These are phyloP conservation scores for Limosa lapponica DNA, from an alignment of 2,797 vertebrate genomes.

Conservation along the genomic window DNA sequence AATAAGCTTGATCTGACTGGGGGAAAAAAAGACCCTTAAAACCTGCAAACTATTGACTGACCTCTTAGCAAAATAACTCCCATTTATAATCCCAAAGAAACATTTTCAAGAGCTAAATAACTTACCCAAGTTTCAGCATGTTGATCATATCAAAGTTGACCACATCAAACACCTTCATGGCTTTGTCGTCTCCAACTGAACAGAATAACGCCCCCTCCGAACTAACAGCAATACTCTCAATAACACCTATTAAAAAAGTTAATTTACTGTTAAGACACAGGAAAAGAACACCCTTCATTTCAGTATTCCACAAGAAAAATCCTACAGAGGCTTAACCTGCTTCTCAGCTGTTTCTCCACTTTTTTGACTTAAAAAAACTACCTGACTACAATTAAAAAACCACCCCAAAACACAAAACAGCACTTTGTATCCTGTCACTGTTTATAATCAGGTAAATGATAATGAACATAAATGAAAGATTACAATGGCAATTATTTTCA, in stretches of 20 bases:
- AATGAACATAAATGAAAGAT: neutral
- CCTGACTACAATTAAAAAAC: neutral
- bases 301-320: neutral
- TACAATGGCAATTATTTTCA: neutral
- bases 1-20: neutral
- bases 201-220: constrained; percentile 93
- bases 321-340: neutral
- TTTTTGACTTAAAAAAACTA: neutral
- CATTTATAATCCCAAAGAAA: neutral
- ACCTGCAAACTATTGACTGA: neutral
- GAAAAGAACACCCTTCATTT: neutral
- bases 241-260: constrained; percentile 82
- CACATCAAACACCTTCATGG: constrained; percentile 98
- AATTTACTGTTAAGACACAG: neutral
- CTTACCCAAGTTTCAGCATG: constrained; percentile 97
- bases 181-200: constrained; percentile 97
- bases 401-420: neutral
- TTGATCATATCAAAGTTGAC: constrained; percentile 99
- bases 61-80: neutral
- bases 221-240: constrained; percentile 93
- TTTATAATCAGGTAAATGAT: neutral
- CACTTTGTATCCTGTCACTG: neutral
- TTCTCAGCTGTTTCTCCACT: neutral
- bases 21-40: neutral
- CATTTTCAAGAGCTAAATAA: neutral